Evolutionary conservation across 2,888 invertebrate species (phyloP).

Genomic region (Nemapogon koenigi): DNA sequence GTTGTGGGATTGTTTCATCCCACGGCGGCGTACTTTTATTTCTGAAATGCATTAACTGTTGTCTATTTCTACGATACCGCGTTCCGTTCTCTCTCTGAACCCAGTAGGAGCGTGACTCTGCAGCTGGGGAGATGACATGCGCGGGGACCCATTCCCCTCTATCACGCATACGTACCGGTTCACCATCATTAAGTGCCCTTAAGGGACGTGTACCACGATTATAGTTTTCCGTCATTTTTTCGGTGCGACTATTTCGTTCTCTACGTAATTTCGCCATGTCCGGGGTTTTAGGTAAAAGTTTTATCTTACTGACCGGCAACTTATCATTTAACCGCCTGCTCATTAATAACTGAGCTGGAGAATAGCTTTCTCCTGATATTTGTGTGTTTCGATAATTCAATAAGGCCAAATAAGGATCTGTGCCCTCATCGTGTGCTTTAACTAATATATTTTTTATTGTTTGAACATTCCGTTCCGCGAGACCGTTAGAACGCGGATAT

Average conservation of each 20-base stretch:
- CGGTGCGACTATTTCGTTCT: neutral
- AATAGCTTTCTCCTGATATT: constrained; percentile 8
- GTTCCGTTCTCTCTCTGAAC: neutral
- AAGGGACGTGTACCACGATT: neutral
- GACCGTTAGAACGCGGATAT: constrained; percentile 2
- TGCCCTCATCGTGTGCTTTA: constrained; percentile 11
- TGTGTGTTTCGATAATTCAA: constrained; percentile 16
- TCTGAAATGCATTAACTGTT: too few species aligned
- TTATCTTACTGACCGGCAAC: constrained; percentile 8
- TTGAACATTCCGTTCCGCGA: neutral
- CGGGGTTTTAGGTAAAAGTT: constrained; percentile 4
- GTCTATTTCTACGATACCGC: neutral
- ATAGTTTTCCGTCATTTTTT: constrained; percentile 1
- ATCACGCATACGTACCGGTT: neutral
- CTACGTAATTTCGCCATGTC: neutral
- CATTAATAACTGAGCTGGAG: constrained; percentile 16
- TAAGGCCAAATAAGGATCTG: constrained; percentile 15
- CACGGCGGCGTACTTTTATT: too few species aligned
- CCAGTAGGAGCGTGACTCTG: constrained; percentile 1
- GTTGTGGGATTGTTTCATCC: too few species aligned
- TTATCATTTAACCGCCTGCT: constrained; percentile 14
- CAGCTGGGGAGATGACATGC: neutral
- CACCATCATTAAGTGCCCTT: neutral
- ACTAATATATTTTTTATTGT: constrained; percentile 10
- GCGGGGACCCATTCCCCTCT: neutral